Base-by-base conservation (phyloP, 2,888 invertebrate genomes). In the Papilio demoleus region DNA sequence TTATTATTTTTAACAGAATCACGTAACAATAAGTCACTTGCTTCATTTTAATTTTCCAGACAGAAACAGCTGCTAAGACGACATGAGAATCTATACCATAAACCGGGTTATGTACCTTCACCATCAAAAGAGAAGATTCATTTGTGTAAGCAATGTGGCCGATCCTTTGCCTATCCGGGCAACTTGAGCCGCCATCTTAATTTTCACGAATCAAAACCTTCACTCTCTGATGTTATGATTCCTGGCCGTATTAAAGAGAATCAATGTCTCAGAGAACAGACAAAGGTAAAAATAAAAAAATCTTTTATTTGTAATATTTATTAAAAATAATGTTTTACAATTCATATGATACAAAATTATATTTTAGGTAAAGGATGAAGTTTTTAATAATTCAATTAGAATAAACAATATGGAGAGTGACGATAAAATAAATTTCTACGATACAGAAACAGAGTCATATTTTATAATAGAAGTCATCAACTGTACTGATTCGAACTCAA, bases 81-180 rank as follows among this genome's bases (percentile, higher is more conserved):
- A 0, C 99, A 99, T 82, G 96, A 97, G 79, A 98, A 98, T 88
- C 91, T 98, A 4, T 97, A 98, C 85, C 99, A 99, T 88, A 97
- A 98, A 84, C 97, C 97, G 0, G 94, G 96, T 76, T 98, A 98
- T 83, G 94, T 97, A 68, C 96, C 97, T 4, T 98, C 98, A 63
- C 93, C 95, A 27, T 98, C 98, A 0, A 95, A 96, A 75, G 97
- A 97, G 83, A 98, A 98, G 87, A 95, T 96, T 0, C 97, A 98
- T 85, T 95, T 96, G 45, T 99, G 98, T 87, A 96, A 96, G 12
- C 96, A 96, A 80, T 97, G 96, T 82, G 90, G 94, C 27, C 94
- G 95, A 24, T 93, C 94, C 0, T 97, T 96, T 79, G 94, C 96
- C 19, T 97, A 98, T 87, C 97, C 97, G 75, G 98, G 98, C 45